A percentile compares a stretch with the other conserved stretches of the same genome.
These are phyloP conservation scores for Melanargia galathea DNA, from an alignment of 2,888 invertebrate species.

Conservation along the genomic window DNA sequence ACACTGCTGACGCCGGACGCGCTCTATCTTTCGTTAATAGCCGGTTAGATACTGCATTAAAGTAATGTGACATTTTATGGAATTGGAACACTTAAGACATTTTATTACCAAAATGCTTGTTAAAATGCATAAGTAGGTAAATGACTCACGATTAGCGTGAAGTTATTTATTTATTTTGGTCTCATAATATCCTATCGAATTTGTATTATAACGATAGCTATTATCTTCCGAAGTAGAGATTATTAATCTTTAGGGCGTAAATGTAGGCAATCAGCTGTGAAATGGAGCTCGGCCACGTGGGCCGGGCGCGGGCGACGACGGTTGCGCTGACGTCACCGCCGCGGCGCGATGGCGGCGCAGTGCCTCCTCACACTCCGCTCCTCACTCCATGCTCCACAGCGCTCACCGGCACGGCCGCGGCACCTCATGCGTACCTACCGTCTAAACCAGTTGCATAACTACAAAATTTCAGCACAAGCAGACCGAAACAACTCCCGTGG, in stretches of 20 bases:
- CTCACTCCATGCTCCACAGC: conserved; percentile 44
- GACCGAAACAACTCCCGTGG: conserved; percentile 66
- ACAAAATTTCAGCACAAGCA: conserved; percentile 69
- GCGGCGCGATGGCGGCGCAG: conserved; percentile 45
- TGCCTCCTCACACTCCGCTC: no score
- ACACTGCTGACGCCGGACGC: conserved; percentile 79
- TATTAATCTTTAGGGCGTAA: conserved; percentile 22
- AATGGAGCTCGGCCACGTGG: conserved; percentile 63
- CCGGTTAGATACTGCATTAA: conserved; percentile 23
- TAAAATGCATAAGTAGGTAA: not conserved
- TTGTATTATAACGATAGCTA: not conserved
- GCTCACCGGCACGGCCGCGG: no score
- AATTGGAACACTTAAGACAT: conserved; percentile 8
- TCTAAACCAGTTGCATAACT: conserved; percentile 69
- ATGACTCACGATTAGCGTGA: conserved; percentile 2
- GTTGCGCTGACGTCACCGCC: conserved; percentile 59
- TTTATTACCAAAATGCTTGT: conserved; percentile 1
- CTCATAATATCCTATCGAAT: conserved; percentile 18
- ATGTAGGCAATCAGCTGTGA: conserved; percentile 58
- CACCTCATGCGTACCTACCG: conserved; percentile 50
- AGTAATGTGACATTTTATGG: conserved; percentile 12
- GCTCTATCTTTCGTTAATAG: conserved; percentile 65
- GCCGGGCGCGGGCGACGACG: conserved; percentile 47
- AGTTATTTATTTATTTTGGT: conserved; percentile 12
- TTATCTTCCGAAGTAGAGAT: conserved; percentile 11